A percentile compares a stretch with the other conserved stretches of the same genome.
These are phyloP conservation scores for Pristionchus arcanus DNA, from an alignment of 2,888 invertebrate species.

Conservation along the genomic window DNA sequence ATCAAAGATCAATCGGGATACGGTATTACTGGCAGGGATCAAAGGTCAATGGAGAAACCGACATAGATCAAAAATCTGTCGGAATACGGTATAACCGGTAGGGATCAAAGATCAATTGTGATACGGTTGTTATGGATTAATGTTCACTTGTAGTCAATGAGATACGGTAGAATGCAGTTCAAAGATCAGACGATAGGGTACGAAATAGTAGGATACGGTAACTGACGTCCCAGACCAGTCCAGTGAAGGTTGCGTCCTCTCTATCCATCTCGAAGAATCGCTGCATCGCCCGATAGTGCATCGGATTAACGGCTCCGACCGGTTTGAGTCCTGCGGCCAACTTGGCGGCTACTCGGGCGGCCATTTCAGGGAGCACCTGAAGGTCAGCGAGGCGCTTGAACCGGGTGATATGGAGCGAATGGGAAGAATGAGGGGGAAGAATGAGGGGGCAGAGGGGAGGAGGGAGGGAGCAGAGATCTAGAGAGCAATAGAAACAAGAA, in stretches of 20 bases:
- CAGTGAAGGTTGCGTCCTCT: constrained; percentile 10
- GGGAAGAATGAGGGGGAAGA: background rate
- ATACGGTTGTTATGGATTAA: too few relatives aligned
- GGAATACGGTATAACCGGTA: too few relatives aligned
- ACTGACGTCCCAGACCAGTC: constrained; percentile 14
- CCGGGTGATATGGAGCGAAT: background rate
- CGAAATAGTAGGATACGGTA: too few relatives aligned
- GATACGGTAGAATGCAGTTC: background rate
- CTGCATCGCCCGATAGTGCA: background rate
- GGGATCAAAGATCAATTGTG: too few relatives aligned
- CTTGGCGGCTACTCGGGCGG: background rate
- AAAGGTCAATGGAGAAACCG: too few relatives aligned
- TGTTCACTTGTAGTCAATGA: too few relatives aligned
- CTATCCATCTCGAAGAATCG: constrained; percentile 43
- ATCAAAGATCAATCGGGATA: background rate
- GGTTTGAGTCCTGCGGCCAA: background rate
- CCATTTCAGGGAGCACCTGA: background rate
- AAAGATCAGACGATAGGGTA: background rate
- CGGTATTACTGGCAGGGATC: too few relatives aligned
- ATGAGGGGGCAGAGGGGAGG: background rate
- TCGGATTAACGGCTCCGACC: background rate
- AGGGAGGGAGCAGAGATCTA: background rate
- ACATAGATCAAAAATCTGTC: too few relatives aligned
- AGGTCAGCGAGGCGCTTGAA: background rate
- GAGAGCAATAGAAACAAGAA: background rate